Evolutionary conservation across 2,888 invertebrate genomes (phyloP).

Genomic region (Lasioglossum malachurum): DNA sequence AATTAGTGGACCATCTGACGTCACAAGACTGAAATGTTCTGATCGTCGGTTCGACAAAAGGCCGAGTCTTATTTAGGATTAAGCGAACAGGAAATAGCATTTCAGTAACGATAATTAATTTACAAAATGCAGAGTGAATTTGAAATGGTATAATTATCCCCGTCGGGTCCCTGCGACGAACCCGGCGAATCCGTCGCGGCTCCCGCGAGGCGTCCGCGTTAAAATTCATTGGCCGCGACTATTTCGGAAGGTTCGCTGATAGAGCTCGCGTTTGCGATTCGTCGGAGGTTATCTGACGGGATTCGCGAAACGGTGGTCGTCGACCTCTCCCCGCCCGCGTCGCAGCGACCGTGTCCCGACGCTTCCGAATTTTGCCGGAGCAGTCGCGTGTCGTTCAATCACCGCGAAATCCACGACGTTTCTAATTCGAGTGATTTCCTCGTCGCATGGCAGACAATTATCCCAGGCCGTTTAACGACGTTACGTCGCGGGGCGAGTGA

Average conservation of each 20-base stretch:
- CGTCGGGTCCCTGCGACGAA: neutral
- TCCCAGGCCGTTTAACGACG: constrained; percentile 43
- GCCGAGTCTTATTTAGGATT: neutral
- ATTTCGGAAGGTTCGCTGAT: neutral
- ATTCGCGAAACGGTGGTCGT: constrained; percentile 30
- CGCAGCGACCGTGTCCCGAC: neutral
- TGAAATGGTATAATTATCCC: neutral
- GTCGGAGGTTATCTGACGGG: neutral
- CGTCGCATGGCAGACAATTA: constrained; percentile 27
- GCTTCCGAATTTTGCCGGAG: constrained; percentile 34
- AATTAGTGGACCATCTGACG: no score
- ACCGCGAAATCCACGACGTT: constrained; percentile 16
- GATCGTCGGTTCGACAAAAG: neutral
- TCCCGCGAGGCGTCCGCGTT: neutral
- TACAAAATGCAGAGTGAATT: neutral
- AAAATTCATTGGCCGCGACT: constrained; percentile 10
- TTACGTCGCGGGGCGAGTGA: constrained; percentile 4
- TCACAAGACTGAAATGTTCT: neutral
- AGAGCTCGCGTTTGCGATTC: neutral
- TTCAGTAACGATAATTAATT: neutral
- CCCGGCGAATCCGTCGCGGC: neutral
- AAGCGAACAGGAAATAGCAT: neutral
- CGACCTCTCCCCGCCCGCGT: constrained; percentile 31
- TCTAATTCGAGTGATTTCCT: constrained; percentile 37
- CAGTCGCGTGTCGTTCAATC: constrained; percentile 17